Conservation (phyloP, 2,888 invertebrate genomes). For the Galerucella pusilla region DNA sequence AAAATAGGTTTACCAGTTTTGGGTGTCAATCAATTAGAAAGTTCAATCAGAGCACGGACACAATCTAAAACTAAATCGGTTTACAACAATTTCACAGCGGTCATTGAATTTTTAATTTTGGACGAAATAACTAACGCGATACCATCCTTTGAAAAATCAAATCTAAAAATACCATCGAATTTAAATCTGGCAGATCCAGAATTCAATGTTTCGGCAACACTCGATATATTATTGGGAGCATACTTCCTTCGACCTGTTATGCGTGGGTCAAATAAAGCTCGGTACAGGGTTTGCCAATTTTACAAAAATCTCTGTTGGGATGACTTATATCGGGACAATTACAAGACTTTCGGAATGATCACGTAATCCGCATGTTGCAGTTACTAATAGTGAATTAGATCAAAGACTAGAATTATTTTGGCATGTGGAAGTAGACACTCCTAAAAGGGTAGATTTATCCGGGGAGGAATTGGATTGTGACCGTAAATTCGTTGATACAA, state of each 20-base stretch:
- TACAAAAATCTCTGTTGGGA: background rate
- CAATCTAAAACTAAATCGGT: background rate
- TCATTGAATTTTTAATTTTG: background rate
- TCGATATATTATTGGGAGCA: slow-evolving; percentile 18
- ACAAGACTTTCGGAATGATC: background rate
- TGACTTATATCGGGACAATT: background rate
- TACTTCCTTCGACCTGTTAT: slow-evolving; percentile 2
- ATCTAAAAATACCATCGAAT: slow-evolving; percentile 7
- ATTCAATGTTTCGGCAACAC: slow-evolving; percentile 14
- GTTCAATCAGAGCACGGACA: background rate
- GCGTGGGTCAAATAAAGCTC: slow-evolving; percentile 1
- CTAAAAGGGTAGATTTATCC: background rate
- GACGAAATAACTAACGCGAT: background rate
- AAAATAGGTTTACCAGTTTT: slow-evolving; percentile 1
- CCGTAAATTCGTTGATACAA: slow-evolving; percentile 1
- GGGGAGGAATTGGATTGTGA: background rate
- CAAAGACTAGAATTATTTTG: background rate
- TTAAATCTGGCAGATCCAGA: background rate
- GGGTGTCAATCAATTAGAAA: slow-evolving; percentile 5
- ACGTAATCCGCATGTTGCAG: no score
- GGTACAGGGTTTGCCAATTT: background rate
- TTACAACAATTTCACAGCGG: background rate
- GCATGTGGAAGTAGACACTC: background rate
- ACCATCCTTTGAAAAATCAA: background rate
- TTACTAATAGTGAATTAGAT: background rate